Evolutionary conservation across 2,113 vertebrate genomes (phyloP).

Genomic region (Platanista minor): DNA sequence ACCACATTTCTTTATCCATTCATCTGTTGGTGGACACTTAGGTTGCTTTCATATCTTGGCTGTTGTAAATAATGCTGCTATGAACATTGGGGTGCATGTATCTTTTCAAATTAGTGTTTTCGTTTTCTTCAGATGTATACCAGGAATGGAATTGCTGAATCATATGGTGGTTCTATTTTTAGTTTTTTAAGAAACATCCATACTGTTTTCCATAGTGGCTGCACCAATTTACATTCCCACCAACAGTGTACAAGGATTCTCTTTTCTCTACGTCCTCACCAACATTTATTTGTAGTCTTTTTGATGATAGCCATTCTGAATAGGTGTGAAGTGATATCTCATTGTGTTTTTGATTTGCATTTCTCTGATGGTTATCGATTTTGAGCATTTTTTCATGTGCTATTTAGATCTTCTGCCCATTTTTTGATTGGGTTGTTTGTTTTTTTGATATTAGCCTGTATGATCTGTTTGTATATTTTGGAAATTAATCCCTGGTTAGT

Average conservation of each 20-base stretch:
- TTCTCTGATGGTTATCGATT: neutral
- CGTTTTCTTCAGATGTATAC: neutral
- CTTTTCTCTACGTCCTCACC: neutral
- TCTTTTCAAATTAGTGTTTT: neutral
- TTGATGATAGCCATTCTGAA: neutral
- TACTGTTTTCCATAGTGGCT: neutral
- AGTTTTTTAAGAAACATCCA: neutral
- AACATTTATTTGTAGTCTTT: neutral
- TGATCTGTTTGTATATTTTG: neutral
- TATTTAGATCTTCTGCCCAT: neutral
- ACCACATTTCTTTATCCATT: neutral
- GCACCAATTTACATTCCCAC: neutral
- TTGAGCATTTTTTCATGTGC: neutral
- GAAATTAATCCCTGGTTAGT: neutral
- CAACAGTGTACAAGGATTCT: neutral
- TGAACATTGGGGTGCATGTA: neutral
- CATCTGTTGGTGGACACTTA: neutral
- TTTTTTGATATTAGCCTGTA: neutral
- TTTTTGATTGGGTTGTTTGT: neutral
- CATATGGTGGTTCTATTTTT: neutral
- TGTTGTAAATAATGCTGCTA: neutral
- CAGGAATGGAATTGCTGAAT: neutral
- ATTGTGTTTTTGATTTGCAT: neutral
- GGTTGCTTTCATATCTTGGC: neutral
- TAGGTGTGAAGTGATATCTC: neutral